Percentiles rank a stretch among this genome's conserved stretches.
These are phyloP conservation scores for Ryuthela nishihirai DNA, from an alignment of 2,888 invertebrate genomes.

Conservation along the genomic window DNA sequence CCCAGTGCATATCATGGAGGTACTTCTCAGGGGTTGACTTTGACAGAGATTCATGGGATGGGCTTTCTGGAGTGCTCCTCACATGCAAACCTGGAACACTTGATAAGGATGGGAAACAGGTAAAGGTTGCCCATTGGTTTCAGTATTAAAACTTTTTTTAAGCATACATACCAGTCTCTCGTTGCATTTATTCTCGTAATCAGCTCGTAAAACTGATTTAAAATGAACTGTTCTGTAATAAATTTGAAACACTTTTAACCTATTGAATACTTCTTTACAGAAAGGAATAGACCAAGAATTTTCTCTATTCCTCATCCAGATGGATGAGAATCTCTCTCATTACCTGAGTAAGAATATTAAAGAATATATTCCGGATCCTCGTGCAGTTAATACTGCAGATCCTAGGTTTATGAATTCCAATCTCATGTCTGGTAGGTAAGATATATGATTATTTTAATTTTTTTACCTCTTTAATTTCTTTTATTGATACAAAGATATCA, in stretches of 20 bases:
- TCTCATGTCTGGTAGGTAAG: conserved; percentile 11
- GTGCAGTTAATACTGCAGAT: conserved; percentile 7
- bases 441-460: no score
- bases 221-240: no score
- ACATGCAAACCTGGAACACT: conserved; percentile 34
- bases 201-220: no score
- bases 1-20: conserved; percentile 39
- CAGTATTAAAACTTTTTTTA: no score
- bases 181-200: no score
- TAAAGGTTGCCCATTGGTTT: no score
- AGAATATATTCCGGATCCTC: conserved; percentile 38
- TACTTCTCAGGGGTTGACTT: conserved; percentile 36
- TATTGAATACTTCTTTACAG: conserved; percentile 4
- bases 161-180: no score
- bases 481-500: no score
- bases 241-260: no score
- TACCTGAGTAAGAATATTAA: conserved; percentile 46
- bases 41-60: conserved; percentile 34
- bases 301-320: conserved; percentile 44
- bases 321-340: conserved; percentile 46
- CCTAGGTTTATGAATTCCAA: conserved; percentile 32
- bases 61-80: conserved; percentile 36
- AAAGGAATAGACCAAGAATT: conserved; percentile 45
- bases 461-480: no score
- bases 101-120: conserved; percentile 26